A percentile compares a stretch with the other conserved stretches of the same genome.
Conservation (phyloP, 2,888 invertebrate genomes). For the Strigamia crassipes region DNA sequence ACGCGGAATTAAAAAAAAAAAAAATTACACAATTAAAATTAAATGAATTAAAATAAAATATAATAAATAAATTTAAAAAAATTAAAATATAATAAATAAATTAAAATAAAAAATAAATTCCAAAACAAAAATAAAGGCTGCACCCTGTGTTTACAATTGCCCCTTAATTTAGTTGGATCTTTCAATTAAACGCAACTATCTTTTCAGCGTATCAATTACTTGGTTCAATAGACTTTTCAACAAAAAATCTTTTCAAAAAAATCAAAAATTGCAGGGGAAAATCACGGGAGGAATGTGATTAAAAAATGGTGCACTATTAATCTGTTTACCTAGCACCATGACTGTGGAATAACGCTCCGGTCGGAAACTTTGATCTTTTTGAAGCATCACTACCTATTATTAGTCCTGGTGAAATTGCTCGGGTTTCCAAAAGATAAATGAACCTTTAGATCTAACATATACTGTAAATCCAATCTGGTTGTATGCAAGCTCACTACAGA, state of each 20-base stretch:
- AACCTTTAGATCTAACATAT: no score
- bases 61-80: no score
- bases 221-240: slow-evolving; percentile 26
- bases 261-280: neutral
- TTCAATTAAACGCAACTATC: neutral
- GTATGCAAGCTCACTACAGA: no score
- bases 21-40: no score
- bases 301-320: neutral
- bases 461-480: no score
- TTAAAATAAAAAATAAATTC: no score
- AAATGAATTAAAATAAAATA: no score
- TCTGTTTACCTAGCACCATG: neutral
- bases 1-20: no score
- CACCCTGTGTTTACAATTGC: neutral
- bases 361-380: neutral
- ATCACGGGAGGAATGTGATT: neutral
- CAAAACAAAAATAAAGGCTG: no score
- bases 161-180: neutral
- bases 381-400: neutral
- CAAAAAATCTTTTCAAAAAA: neutral
- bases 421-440: neutral
- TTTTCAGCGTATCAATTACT: neutral
- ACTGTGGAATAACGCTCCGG: neutral
- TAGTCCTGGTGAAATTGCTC: neutral
- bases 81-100: no score